phyloP scores from a whole-genome alignment of 2,113 vertebrate genomes.

The Leiothrix lutea region DNA sequence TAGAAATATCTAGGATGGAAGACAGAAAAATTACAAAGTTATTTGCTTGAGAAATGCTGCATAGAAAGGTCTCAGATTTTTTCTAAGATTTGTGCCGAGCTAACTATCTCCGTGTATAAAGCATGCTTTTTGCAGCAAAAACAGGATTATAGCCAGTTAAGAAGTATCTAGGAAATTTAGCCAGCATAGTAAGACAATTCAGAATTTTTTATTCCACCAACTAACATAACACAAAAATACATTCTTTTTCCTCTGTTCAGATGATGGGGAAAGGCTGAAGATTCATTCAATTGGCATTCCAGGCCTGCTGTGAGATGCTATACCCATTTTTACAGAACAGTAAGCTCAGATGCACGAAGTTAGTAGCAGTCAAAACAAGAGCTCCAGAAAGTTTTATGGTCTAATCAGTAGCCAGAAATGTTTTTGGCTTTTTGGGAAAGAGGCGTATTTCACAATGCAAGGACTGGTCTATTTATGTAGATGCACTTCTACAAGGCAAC shows the following conservation, averaged over 20 bases:
- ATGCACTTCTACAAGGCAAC: not conserved
- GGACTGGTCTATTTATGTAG: not conserved
- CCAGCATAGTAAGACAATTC: not conserved
- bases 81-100: not conserved
- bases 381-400: not conserved
- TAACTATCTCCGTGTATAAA: not conserved
- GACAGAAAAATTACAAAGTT: conserved; percentile 5
- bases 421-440: not conserved
- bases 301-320: not conserved
- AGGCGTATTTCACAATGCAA: not conserved
- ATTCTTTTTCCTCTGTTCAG: not conserved
- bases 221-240: not conserved
- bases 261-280: not conserved
- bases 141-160: not conserved
- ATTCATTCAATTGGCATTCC: not conserved
- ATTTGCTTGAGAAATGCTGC: not conserved
- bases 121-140: not conserved
- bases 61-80: not conserved
- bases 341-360: not conserved
- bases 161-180: not conserved
- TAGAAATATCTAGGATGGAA: conserved; percentile 12
- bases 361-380: not conserved
- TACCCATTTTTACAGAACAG: not conserved
- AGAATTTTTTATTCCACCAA: not conserved
- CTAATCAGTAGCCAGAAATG: not conserved